These are phyloP conservation scores for Australoheros scitulus DNA, from an alignment of 2,113 vertebrate genomes.

Conservation along the genomic window DNA sequence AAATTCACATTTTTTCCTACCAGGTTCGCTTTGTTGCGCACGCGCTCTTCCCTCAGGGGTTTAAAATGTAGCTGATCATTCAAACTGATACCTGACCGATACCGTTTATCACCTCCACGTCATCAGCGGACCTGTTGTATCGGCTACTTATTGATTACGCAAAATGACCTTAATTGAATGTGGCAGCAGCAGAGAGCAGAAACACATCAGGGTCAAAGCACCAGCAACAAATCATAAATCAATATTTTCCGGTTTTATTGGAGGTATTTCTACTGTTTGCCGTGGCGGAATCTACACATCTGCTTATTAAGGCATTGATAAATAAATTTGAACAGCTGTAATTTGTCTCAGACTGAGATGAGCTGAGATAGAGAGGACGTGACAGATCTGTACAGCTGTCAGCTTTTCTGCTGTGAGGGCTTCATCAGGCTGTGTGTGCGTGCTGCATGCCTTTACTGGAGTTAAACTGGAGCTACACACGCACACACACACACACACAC, in stretches of 20 bases:
- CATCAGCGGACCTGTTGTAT: not conserved
- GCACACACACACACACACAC: too few relatives aligned
- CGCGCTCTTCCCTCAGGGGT: not conserved
- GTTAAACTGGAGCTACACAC: not conserved
- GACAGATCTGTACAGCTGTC: not conserved
- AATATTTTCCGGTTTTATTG: not conserved
- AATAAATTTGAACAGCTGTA: too few relatives aligned
- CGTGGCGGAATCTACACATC: too few relatives aligned
- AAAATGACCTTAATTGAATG: slow-evolving; percentile 2
- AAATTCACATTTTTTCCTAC: not conserved
- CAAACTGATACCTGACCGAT: accelerated
- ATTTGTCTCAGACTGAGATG: too few relatives aligned
- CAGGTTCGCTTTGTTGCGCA: not conserved
- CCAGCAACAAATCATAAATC: not conserved
- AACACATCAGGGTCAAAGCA: not conserved
- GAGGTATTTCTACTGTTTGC: not conserved
- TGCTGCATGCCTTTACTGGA: not conserved
- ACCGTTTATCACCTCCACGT: not conserved
- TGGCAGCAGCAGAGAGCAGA: not conserved
- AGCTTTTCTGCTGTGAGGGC: not conserved
- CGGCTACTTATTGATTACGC: not conserved
- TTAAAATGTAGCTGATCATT: not conserved
- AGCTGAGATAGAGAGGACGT: too few relatives aligned
- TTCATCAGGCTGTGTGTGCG: not conserved
- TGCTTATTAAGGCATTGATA: too few relatives aligned